Base-by-base conservation (phyloP, 2,797 vertebrate genomes). In the Glyptemys insculpta region DNA sequence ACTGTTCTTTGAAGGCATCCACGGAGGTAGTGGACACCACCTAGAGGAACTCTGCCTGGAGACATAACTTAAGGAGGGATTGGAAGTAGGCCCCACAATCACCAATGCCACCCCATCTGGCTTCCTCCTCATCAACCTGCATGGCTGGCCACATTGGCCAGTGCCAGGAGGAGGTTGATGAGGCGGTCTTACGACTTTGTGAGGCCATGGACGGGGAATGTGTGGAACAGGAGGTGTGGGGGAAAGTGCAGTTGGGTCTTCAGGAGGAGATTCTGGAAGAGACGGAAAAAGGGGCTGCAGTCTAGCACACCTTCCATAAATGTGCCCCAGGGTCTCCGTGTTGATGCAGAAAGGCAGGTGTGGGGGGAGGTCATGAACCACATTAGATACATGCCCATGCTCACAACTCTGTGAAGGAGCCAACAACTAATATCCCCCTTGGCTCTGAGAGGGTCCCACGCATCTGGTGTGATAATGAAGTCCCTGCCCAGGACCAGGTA, bases 131-230 rank as follows among this genome's bases (percentile, higher is more conserved):
- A 3, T 37, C 5, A 21, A 31, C 29, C n/a, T 72, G 10, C 8
- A 23, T 23, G 19, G 5, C 23, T 68, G 65, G 65, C 65, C 65
- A 72, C 5, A 10, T 72, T 23, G 65, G n/a, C 65, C n/a, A 68
- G 19, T 19, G 19, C 59, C 65, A 37, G 65, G n/a, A 68, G 62
- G 34, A 37, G n/a, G n/a, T n/a, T 68, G 65, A 23, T 21, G 34
- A 37, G n/a, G n/a, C 1, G 9, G 18, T 37, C 9, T 21, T 37
- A 18, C 1, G 9, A 37, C 7, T 68, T n/a, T n/a, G 18, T 37
- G 65, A 37, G n/a, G 65, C 18, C 18, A 37, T 72, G 65, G n/a
- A 31, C 31, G 14, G 59, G 31, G 14, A 62, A 62, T 31, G 59
- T 29, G 19, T 68, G 65, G 34, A n/a, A 21, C 65, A 68, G 19